These are phyloP conservation scores for Dasyurus viverrinus DNA, from an alignment of 2,113 vertebrate genomes.

Conservation along the genomic window DNA sequence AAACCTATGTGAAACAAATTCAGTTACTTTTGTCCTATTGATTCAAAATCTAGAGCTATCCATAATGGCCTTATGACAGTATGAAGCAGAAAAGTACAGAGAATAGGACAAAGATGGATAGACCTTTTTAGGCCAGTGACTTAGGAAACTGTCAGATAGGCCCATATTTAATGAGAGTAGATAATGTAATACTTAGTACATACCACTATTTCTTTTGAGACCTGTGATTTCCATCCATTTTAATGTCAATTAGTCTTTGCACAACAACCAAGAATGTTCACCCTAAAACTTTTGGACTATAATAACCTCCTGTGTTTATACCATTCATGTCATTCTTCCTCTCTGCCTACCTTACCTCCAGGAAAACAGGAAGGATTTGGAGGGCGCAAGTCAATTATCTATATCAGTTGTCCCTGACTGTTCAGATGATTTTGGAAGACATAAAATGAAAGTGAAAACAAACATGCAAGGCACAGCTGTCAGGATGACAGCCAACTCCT, in stretches of 20 bases:
- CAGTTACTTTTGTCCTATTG: neutral
- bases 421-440: constrained; percentile 32
- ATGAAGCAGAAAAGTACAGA: neutral
- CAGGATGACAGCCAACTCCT: constrained; percentile 22
- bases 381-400: constrained; percentile 36
- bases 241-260: neutral
- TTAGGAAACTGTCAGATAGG: neutral
- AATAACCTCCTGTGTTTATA: neutral
- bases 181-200: neutral
- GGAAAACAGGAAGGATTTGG: constrained; percentile 22
- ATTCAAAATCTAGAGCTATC: neutral
- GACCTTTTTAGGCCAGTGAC: neutral
- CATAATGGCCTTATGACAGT: neutral
- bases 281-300: neutral
- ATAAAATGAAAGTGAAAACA: constrained; percentile 47
- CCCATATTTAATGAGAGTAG: neutral
- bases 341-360: constrained; percentile 6
- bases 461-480: neutral
- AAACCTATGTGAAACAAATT: neutral
- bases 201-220: neutral
- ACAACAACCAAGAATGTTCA: neutral
- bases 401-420: constrained; percentile 1
- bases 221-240: neutral
- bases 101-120: neutral
- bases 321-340: constrained; percentile 30